Base-by-base conservation (phyloP, 2,888 invertebrate species). In the Dione juno region DNA sequence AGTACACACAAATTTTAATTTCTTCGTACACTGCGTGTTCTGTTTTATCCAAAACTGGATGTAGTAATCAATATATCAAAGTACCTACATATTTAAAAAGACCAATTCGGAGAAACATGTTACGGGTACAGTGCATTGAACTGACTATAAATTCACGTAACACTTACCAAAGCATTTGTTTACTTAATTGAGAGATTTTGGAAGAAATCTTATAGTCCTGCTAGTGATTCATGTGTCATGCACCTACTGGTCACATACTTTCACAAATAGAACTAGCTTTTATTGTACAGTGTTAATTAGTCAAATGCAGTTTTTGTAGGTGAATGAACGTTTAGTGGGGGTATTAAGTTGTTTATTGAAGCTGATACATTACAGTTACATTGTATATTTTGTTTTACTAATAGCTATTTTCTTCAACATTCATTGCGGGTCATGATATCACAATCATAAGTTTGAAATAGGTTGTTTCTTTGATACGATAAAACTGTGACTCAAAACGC, bases 241-340 rank as follows among this genome's bases (percentile, higher is more conserved):
- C 28, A 28, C 10, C 14, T 21, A 3, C 54, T 54, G 43, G 19
- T 28, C 41, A 43, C 40, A 19, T 43, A 61, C 57, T 66, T 75
- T 67, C 71, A 69, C 41, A 69, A 69, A 71, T 63, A 75, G 69
- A 48, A 58, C 41, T 57, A 66, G 69, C 58, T 21, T 67, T 64
- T 67, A 63, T 68, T 61, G 66, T 59, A 64, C 65, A 63, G 57
- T 61, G 67, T 72, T 74, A 73, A 73, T 75, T 72, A 71, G 53
- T 70, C 61, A 64, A 54, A 71, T 43, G 63, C 66, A 67, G 67
- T 48, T 65, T 68, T 66, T 70, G 54, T 67, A 35, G 72, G 71
- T 68, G 65, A 75, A 69, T 40, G 67, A 66, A 68, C 73, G 41
- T 61, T 45, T 57, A 37, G 57, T 48, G 41, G 37, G 11, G 21